Base-by-base conservation (phyloP, 2,888 invertebrate species). In the Elysia crispata region DNA sequence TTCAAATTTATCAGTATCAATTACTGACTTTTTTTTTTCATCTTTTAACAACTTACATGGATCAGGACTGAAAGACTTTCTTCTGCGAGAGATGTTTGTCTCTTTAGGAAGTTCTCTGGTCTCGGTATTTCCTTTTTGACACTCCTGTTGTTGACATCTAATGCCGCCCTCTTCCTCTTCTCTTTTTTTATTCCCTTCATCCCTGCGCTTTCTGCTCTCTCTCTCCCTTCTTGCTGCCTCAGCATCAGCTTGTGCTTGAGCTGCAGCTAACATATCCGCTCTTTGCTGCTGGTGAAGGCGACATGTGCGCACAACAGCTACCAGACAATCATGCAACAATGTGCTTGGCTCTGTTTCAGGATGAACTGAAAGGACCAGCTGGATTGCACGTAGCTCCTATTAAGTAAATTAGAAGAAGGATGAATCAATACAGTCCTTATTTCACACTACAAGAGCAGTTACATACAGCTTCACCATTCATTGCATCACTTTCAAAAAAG, bases 331-430 rank as follows among this genome's bases (percentile, higher is more conserved):
- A 28, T 86, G 83, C 79, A 91, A 84, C 25, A 89, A 72, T n/a
- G 83, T 84, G 78, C 88, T 89, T 74, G 89, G 82, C 57, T 87
- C 85, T 72, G 88, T 87, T 0, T 89, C 90, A 18, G 86, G 88
- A 78, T 90, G 90, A 8, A 90, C 91, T 13, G 90, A 89, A 81
- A 90, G 90, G 73, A 91, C 89, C 80, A 91, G 85, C 79, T 89
- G 83, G 87, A 91, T 86, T 20, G 91, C 90, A 54, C 91, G 83
- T 28, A 91, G 81, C 80, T 91, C 91, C 91, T 91, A 11, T 6
- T 41, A 11, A 41, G 41, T 41, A 41, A 41, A 41, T 41, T 41
- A 41, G 41, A 41, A 6, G 11, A 41, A 41, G 41, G 11, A 6
- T 41, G 41, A n/a, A n/a, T n/a, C n/a, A n/a, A n/a, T n/a, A n/a